Evolutionary conservation across 2,797 vertebrate species (phyloP).

Genomic region (Poecile montanus): DNA sequence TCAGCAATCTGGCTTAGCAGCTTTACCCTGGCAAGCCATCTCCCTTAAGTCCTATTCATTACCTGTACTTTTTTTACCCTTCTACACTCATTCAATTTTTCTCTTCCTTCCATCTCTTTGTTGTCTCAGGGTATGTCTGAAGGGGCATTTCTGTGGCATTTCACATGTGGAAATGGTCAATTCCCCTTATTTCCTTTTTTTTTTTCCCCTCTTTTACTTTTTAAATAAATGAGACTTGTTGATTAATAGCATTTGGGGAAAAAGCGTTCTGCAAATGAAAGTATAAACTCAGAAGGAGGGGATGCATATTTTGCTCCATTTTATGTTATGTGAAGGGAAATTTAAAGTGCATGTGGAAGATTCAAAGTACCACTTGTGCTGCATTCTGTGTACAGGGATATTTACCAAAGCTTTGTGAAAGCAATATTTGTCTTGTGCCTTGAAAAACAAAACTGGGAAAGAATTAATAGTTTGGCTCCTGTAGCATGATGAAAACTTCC

Average conservation of each 20-base stretch:
- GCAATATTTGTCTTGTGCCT: not conserved
- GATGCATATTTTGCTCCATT: not conserved
- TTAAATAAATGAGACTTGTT: not conserved
- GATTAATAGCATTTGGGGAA: not conserved
- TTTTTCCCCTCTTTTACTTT: not conserved
- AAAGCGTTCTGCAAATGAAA: not conserved
- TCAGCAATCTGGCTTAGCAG: not conserved
- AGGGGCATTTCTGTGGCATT: not conserved
- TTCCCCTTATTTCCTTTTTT: accelerated
- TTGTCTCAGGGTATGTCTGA: not conserved
- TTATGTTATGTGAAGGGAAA: not conserved
- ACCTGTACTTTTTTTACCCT: not conserved
- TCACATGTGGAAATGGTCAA: not conserved
- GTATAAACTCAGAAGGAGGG: not conserved
- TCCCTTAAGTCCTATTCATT: not conserved
- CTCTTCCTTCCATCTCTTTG: not conserved
- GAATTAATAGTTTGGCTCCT: not conserved
- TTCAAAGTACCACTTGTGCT: not conserved
- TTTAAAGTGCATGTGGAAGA: not conserved
- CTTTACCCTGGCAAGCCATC: not conserved
- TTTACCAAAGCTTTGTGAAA: not conserved
- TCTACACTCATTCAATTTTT: not conserved
- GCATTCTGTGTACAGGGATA: not conserved
- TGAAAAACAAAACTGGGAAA: not conserved
- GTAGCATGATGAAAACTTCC: not conserved